Evolutionary conservation across 2,797 vertebrate species (phyloP).

Genomic region (Poeciliopsis infans): DNA sequence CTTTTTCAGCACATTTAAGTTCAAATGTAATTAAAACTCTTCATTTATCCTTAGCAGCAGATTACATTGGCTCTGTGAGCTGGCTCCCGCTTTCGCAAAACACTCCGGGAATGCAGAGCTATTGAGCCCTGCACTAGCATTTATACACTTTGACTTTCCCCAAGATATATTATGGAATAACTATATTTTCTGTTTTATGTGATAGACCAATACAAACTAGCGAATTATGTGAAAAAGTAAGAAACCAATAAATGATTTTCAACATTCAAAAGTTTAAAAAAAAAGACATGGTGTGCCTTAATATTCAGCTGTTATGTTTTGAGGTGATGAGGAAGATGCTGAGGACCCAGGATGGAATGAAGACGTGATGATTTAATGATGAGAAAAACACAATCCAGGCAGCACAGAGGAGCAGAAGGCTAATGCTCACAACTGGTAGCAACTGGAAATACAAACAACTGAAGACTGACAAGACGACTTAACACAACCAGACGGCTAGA

Average conservation of each 20-base stretch:
- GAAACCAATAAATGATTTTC: not conserved
- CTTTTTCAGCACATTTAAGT: slow-evolving; percentile 1
- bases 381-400: too few species aligned
- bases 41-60: not conserved
- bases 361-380: too few species aligned
- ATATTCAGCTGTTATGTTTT: not conserved
- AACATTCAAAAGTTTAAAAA: not conserved
- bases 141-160: not conserved
- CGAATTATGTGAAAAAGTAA: not conserved
- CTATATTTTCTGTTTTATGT: not conserved
- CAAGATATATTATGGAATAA: not conserved
- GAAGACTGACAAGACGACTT: too few species aligned
- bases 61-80: too few species aligned
- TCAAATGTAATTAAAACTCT: not conserved
- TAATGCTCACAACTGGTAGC: too few species aligned
- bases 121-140: not conserved
- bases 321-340: too few species aligned
- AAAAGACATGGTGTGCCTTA: not conserved
- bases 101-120: not conserved
- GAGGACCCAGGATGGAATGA: too few species aligned
- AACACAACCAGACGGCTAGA: too few species aligned
- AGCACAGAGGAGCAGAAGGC: too few species aligned
- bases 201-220: not conserved
- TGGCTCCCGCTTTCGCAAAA: not conserved
- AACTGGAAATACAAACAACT: too few species aligned